Base-by-base conservation (phyloP, 2,888 invertebrate genomes). In the Cheilosia scutellata region DNA sequence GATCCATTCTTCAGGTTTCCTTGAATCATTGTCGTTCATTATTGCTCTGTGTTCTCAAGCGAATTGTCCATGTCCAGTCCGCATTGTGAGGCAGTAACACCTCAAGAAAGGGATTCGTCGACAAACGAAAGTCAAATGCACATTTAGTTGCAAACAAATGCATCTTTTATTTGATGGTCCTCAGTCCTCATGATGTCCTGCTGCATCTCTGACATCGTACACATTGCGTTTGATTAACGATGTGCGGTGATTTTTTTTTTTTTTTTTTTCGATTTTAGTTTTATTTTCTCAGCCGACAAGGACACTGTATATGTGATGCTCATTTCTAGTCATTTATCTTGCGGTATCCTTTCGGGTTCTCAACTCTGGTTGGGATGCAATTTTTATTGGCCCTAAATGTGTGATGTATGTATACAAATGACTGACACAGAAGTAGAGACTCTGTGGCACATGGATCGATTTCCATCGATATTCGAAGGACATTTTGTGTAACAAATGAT, bases 201-300 rank as follows among this genome's bases (percentile, higher is more conserved):
- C 60, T 40, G 60, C 20, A 4, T 5, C 25, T 27, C 40, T 82
- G 86, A 86, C 86, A 72, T 71, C 63, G 72, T 72, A 63, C 86
- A 86, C 86, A 86, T 86, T 86, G 86, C 86, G 72, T 82, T 76
- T 86, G 86, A 86, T 86, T 82, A 86, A 86, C 77, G 82, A 44
- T 49, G 53, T 82, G 86, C 27, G 86, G 86, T 82, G 86, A 86
- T 86, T 77, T 76, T 77, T 68, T 51, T 13, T 51, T 86, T 77
- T 76, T 77, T 68, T 51, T 13, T 51, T 51, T 11, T 27, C 20
- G 20, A 1, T 2, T 49, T 20, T 47, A 7, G 6, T 11, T 49
- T 49, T 25, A 5, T 49, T 49, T 20, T 47, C 7, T 9, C 79
- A 71, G 51, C 62, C 68, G 57, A 57, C 51, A 57, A 3, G 20